Evolutionary conservation across 2,797 vertebrate genomes (phyloP), one percentile per base, ranked within the genome.

Genomic region (Novumbra hubbsi): DNA sequence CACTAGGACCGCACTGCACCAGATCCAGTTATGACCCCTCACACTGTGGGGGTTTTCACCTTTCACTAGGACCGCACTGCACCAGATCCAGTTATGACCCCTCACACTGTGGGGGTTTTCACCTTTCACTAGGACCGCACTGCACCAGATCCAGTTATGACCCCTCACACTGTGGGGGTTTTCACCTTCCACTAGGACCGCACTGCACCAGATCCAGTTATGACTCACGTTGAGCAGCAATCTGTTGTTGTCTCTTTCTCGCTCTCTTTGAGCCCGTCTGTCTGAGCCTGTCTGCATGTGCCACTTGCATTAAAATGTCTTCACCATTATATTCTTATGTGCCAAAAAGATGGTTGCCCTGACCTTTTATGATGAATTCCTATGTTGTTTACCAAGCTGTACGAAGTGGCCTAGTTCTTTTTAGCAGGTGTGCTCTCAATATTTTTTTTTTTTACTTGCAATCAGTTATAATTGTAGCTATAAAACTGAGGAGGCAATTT

Each of bases 401-500:
- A 55, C 19, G 21, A 55, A 55, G 52, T 57, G 16, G 52, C 52
- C 52, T n/a, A n/a, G 52, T 57, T 57, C 3, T n/a, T 57, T 57
- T 2, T 8, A n/a, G 50, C n/a, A n/a, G n/a, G 41, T 8, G 41
- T 41, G 41, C 32, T 2, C 32, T 32, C 2, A 32, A 32, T 32
- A 32, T 32, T 32, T 41, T 1, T 3, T 1, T 8, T 41, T 41
- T 57, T 57, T 8, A 19, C n/a, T 0, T 57, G 52, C 52, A 57
- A 57, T 57, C 52, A 57, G 52, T 57, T 57, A 9, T 57, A 21
- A 57, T 57, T 57, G n/a, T 55, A 55, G n/a, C n/a, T 57, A 21
- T 24, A 19, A 21, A 57, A 24, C n/a, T 57, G 52, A 55, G 52
- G n/a, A 21, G 9, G 21, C 24, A 62, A 27, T 62, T 62, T 12